Evolutionary conservation across 2,888 invertebrate genomes (phyloP).

Genomic region (Trichogramma evanescens): DNA sequence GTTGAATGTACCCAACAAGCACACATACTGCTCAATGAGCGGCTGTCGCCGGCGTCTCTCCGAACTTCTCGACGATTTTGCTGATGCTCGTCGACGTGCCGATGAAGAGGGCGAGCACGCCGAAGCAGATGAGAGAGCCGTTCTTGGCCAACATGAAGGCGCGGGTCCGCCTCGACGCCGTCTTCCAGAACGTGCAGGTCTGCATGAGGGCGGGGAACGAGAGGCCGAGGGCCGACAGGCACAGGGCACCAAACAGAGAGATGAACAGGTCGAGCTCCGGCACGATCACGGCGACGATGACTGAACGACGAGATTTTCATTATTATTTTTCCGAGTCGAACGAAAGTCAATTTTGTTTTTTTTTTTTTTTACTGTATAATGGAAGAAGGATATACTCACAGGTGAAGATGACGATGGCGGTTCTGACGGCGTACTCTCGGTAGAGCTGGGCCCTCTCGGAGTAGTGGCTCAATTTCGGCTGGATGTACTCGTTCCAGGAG

Average conservation of each 20-base stretch:
- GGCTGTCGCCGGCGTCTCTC: background rate
- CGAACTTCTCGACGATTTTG: slow-evolving; percentile 46
- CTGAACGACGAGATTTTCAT: slow-evolving; percentile 51
- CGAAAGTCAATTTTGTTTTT: background rate
- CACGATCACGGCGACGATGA: slow-evolving; percentile 75
- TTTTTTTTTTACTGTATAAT: background rate
- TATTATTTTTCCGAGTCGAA: background rate
- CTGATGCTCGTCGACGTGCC: slow-evolving; percentile 65
- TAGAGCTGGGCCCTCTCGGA: slow-evolving; percentile 51
- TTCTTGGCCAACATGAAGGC: slow-evolving; percentile 58
- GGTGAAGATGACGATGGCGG: slow-evolving; percentile 69
- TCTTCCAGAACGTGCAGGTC: slow-evolving; percentile 73
- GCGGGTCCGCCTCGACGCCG: slow-evolving; percentile 52
- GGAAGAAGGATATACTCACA: slow-evolving; percentile 58
- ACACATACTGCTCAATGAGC: too few species aligned
- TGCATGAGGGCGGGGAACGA: slow-evolving; percentile 88
- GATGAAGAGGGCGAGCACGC: slow-evolving; percentile 60
- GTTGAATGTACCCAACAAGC: too few species aligned
- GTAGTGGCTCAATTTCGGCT: slow-evolving; percentile 55
- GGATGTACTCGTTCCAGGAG: slow-evolving; percentile 75
- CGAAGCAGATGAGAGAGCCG: slow-evolving; percentile 58
- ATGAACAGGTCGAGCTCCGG: slow-evolving; percentile 69
- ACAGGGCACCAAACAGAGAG: slow-evolving; percentile 80
- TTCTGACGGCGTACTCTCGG: slow-evolving; percentile 75
- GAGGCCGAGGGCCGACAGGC: slow-evolving; percentile 79